Percentiles rank a stretch among this genome's conserved stretches.
Evolutionary conservation across 2,888 invertebrate genomes (phyloP).

Genomic region (Ochropleura plecta): DNA sequence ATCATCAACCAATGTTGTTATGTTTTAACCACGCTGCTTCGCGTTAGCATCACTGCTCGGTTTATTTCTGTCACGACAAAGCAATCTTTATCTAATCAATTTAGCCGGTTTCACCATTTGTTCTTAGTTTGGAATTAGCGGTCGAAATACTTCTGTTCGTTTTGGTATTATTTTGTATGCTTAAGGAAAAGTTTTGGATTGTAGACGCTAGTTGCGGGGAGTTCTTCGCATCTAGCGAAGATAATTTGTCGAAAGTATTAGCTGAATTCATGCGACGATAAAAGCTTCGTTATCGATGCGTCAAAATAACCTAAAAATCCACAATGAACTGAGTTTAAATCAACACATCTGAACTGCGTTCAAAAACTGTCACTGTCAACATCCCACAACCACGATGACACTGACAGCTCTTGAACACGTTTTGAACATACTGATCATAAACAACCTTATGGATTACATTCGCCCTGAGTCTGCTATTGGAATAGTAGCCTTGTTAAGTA

Average conservation of each 20-base stretch:
- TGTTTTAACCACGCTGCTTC: constrained; percentile 67
- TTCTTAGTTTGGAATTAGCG: background rate
- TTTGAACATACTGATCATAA: background rate
- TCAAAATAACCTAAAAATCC: background rate
- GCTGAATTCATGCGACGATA: background rate
- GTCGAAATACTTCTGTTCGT: background rate
- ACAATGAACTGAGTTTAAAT: no score
- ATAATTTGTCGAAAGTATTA: background rate
- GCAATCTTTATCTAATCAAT: constrained; percentile 16
- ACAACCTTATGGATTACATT: background rate
- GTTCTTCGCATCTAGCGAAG: constrained; percentile 13
- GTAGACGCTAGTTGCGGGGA: background rate
- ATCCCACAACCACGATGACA: background rate
- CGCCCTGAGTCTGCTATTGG: background rate
- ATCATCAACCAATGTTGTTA: constrained; percentile 53
- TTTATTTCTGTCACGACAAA: constrained; percentile 61
- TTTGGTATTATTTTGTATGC: background rate
- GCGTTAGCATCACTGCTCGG: constrained; percentile 66
- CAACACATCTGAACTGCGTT: background rate
- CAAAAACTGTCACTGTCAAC: background rate
- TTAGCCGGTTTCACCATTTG: constrained; percentile 35
- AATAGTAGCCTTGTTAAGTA: background rate
- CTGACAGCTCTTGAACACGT: background rate
- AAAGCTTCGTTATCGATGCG: background rate
- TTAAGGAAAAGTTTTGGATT: background rate